A percentile compares a stretch with the other conserved stretches of the same genome.
phyloP scores from a whole-genome alignment of 2,113 vertebrate genomes.

The Catharus fuscescens region DNA sequence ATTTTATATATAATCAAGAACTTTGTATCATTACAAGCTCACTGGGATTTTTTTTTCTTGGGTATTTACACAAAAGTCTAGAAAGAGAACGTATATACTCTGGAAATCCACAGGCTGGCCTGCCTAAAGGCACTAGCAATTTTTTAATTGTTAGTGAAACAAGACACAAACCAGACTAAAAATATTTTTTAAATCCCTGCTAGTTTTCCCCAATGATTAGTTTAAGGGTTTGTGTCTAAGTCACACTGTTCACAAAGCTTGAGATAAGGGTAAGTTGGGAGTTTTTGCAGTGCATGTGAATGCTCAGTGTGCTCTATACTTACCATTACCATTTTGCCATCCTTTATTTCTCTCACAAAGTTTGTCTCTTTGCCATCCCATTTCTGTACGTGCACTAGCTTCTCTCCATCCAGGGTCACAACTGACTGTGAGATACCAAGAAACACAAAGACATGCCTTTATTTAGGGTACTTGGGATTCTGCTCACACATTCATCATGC shows the following conservation, averaged over 20 bases:
- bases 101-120: not conserved
- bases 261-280: not conserved
- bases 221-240: not conserved
- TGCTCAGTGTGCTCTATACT: constrained; percentile 38
- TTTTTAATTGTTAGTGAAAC: not conserved
- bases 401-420: constrained; percentile 88
- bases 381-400: constrained; percentile 91
- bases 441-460: constrained; percentile 33
- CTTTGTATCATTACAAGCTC: not conserved
- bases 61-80: not conserved
- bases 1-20: not conserved
- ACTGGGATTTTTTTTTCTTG: not conserved
- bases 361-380: constrained; percentile 95
- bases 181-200: not conserved
- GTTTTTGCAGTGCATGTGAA: rapidly evolving
- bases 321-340: constrained; percentile 91
- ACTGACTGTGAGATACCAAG: constrained; percentile 80
- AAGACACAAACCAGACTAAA: not conserved
- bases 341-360: constrained; percentile 90
- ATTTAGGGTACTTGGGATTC: constrained; percentile 2
- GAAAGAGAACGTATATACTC: not conserved
- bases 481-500: not conserved
- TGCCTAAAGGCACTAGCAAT: not conserved
- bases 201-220: not conserved
- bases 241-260: not conserved